These are phyloP conservation scores for Crenichthys baileyi DNA, from an alignment of 2,797 vertebrate species.

Conservation along the genomic window DNA sequence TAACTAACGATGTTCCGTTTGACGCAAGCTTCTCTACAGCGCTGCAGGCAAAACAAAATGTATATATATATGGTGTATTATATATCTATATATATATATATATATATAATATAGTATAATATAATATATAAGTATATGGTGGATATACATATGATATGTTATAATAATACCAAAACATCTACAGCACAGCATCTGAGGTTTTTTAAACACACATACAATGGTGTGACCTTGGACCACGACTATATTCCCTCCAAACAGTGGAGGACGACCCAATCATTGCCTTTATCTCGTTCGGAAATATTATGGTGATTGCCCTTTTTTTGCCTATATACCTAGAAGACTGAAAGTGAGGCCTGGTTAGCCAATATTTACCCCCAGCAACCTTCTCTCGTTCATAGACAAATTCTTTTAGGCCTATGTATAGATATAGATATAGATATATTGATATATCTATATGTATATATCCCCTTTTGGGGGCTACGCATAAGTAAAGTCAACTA, in stretches of 20 bases:
- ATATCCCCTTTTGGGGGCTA: background rate
- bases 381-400: background rate
- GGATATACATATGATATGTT: too few relatives aligned
- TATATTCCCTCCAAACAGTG: background rate
- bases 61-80: too few relatives aligned
- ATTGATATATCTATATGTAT: too few relatives aligned
- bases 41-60: background rate
- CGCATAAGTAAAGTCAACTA: background rate
- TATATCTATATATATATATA: too few relatives aligned
- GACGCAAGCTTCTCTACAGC: background rate
- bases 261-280: background rate
- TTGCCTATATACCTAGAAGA: background rate
- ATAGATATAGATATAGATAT: too few relatives aligned
- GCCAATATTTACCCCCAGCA: background rate
- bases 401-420: too few relatives aligned
- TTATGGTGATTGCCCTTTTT: background rate
- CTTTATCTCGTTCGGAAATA: background rate
- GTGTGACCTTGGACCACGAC: background rate
- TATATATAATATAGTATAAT: too few relatives aligned
- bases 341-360: background rate
- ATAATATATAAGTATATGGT: too few relatives aligned
- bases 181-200: too few relatives aligned
- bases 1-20: background rate
- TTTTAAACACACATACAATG: too few relatives aligned
- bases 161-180: too few relatives aligned